Evolutionary conservation across 2,888 invertebrate species (phyloP).

Genomic region (Phlogophora meticulosa): DNA sequence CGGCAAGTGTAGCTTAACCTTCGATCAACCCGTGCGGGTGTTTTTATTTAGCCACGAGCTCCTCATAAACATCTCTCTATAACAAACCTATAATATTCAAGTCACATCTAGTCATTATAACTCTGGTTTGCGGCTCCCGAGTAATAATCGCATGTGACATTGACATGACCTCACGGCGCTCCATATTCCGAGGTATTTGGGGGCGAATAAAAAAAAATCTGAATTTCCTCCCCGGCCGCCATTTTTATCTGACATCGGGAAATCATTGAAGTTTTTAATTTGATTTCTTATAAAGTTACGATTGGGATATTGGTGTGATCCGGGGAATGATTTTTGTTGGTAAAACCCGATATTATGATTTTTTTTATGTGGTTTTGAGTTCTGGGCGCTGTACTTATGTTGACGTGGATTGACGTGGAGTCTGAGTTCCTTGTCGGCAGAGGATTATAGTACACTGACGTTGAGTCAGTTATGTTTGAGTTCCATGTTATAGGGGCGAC

Average conservation of each 20-base stretch:
- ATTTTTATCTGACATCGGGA: constrained; percentile 55
- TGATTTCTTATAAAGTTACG: constrained; percentile 62
- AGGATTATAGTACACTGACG: no score
- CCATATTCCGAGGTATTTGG: constrained; percentile 58
- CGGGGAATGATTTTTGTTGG: background rate
- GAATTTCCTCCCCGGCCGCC: constrained; percentile 33
- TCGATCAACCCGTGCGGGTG: no score
- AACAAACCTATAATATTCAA: constrained; percentile 23
- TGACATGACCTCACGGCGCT: constrained; percentile 74
- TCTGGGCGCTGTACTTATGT: background rate
- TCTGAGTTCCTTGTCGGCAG: no score
- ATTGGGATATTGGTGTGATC: constrained; percentile 37
- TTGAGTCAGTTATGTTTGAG: no score
- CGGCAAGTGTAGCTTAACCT: no score
- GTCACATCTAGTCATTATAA: constrained; percentile 71
- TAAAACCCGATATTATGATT: constrained; percentile 7
- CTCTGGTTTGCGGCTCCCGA: constrained; percentile 34
- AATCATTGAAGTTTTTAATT: constrained; percentile 68
- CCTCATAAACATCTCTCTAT: no score
- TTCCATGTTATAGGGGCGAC: no score
- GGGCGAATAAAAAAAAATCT: constrained; percentile 46
- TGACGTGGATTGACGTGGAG: background rate
- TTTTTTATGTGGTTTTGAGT: constrained; percentile 10
- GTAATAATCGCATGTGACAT: constrained; percentile 80
- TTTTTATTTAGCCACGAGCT: no score